phyloP scores from a whole-genome alignment of 2,797 vertebrate species.

The Perodicticus potto region DNA sequence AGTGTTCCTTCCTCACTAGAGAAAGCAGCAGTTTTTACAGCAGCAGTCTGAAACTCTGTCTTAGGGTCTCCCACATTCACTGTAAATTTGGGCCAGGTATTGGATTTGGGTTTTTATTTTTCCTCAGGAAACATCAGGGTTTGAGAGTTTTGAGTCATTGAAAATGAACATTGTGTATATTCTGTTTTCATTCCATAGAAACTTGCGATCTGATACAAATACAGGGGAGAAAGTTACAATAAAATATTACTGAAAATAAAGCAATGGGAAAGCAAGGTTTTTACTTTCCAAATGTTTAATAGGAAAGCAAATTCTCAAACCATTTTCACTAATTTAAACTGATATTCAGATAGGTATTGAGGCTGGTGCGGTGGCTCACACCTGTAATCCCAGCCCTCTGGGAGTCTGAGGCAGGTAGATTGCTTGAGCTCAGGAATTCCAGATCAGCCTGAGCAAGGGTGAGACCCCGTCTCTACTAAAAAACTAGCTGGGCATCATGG shows the following conservation, averaged over 20 bases:
- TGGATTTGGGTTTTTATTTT: conserved; percentile 11
- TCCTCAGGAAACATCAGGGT: neutral
- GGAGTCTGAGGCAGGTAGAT: no score
- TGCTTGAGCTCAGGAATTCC: no score
- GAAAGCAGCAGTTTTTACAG: conserved; percentile 14
- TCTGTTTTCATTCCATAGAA: neutral
- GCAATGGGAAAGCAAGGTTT: neutral
- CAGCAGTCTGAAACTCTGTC: neutral
- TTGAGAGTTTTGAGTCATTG: conserved; percentile 22
- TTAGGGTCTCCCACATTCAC: neutral
- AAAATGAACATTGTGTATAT: conserved; percentile 20
- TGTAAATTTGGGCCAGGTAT: neutral
- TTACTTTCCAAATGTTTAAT: conserved; percentile 4
- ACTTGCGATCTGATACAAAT: neutral
- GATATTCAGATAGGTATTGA: no score
- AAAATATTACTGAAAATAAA: conserved; percentile 47
- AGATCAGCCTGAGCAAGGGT: no score
- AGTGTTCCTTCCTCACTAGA: neutral
- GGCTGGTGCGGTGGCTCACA: no score
- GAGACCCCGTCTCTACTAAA: no score
- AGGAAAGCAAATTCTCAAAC: conserved; percentile 36
- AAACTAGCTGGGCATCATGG: no score
- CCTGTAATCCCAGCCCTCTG: no score
- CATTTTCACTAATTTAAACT: neutral
- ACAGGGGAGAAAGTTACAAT: neutral